A percentile compares a stretch with the other conserved stretches of the same genome.
Conservation (phyloP, 2,797 vertebrate species). For the Sebastiscus albofasciatus region DNA sequence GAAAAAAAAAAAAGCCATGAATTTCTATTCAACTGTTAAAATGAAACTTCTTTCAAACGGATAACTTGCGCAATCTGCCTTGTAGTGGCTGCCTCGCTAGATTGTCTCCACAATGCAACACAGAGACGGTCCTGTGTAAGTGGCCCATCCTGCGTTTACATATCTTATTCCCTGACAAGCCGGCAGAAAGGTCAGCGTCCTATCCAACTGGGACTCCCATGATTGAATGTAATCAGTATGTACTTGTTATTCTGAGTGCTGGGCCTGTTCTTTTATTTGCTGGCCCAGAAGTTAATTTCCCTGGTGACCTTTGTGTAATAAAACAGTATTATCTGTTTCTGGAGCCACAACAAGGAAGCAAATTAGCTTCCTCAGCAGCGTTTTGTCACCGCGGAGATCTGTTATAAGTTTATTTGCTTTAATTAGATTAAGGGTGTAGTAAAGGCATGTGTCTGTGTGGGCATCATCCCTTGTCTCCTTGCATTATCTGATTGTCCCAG, state of each 20-base stretch:
- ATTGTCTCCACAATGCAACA: constrained; percentile 83
- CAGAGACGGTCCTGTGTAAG: constrained; percentile 39
- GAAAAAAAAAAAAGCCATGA: constrained; percentile 48
- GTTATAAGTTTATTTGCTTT: constrained; percentile 93
- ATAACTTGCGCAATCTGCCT: constrained; percentile 66
- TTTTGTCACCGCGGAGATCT: constrained; percentile 87
- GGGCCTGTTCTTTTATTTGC: constrained; percentile 90
- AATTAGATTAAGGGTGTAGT: constrained; percentile 88
- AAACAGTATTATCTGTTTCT: constrained; percentile 92
- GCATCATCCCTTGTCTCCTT: constrained; percentile 76
- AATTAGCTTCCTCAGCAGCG: constrained; percentile 89
- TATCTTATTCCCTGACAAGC: constrained; percentile 81
- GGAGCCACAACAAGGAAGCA: constrained; percentile 87
- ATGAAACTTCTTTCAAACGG: constrained; percentile 72
- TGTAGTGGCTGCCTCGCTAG: constrained; percentile 65
- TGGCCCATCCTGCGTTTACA: constrained; percentile 68
- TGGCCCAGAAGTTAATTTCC: constrained; percentile 95
- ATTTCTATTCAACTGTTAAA: constrained; percentile 71
- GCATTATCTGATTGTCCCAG: constrained; percentile 79
- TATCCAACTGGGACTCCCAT: constrained; percentile 83
- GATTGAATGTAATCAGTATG: constrained; percentile 91
- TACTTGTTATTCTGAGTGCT: constrained; percentile 86
- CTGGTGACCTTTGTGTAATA: constrained; percentile 93
- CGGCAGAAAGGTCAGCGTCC: constrained; percentile 86
- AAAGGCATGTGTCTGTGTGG: constrained; percentile 79